Evolutionary conservation across 1,140 invertebrate species (phyloP), one percentile per base, ranked within the genome.

Genomic region (Vanessa tameamea): DNA sequence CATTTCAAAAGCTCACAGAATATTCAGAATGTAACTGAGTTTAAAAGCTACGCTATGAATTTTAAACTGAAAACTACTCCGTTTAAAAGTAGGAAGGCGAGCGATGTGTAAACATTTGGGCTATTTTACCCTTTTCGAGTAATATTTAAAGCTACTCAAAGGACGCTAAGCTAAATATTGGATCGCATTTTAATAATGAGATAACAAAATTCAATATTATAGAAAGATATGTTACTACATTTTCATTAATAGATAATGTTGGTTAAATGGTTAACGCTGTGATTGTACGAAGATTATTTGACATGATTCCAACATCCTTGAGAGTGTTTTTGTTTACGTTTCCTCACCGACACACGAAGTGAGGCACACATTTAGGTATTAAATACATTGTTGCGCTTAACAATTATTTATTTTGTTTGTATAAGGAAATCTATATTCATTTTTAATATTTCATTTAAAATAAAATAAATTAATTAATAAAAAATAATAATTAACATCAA

Each of bases 1-100:
- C 81, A 86, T 87, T 87, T 83, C 82, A 82, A 78, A 80, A 82
- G 78, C 82, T 71, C 69, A 64, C 61, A 72, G 70, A 78, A 83
- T 79, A 82, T 86, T 83, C 82, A 81, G 80, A 87, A 82, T 81
- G 78, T 84, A 87, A 84, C 79, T 72, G 78, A 85, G 79, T 86
- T 86, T 84, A 81, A 88, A 87, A 87, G 81, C 84, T 82, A 67
- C 80, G 78, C 79, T 85, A 83, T 90, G 83, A 88, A 88, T 87
- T 90, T 86, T 85, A 85, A 86, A 87, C 81, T 81, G 78, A 77
- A 87, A 87, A 85, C 80, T 87, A 84, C 83, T 84, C 63, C 57
- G 72, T 73, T 68, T 72, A 78, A 73, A 72, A 76, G 82, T 69
- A 82, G 78, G 80, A 79, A 83, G 53, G 66, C 80, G 77, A 83